phyloP scores from a whole-genome alignment of 2,113 vertebrate species.

The Erythrolamprus reginae region DNA sequence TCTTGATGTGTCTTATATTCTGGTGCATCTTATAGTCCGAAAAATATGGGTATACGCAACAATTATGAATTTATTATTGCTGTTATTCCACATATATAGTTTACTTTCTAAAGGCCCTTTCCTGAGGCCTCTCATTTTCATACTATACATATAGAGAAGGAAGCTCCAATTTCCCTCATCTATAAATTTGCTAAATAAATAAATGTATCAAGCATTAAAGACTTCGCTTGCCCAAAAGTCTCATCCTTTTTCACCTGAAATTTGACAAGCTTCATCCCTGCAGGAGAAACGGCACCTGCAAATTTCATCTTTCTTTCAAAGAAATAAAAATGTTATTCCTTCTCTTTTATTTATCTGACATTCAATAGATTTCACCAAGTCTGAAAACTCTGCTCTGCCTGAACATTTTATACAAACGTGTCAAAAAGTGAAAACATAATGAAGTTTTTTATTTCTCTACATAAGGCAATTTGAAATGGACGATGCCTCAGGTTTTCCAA shows the following conservation, averaged over 20 bases:
- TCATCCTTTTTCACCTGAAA: not conserved
- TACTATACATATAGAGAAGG: not conserved
- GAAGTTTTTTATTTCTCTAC: not conserved
- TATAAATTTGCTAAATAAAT: not conserved
- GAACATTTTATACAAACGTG: not conserved
- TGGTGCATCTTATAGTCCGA: too few species aligned
- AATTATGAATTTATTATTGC: not conserved
- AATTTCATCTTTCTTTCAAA: not conserved
- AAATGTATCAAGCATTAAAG: not conserved
- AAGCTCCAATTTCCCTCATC: not conserved
- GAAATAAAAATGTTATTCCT: not conserved
- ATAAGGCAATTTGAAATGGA: not conserved
- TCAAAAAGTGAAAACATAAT: not conserved
- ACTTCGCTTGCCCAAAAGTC: not conserved
- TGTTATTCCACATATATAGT: not conserved
- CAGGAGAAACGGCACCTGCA: not conserved
- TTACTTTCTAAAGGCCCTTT: not conserved
- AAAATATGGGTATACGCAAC: not conserved
- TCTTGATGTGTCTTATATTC: too few species aligned
- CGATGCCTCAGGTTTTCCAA: not conserved
- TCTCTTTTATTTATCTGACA: not conserved
- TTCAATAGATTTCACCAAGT: not conserved
- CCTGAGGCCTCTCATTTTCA: not conserved
- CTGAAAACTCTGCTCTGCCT: not conserved
- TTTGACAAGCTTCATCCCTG: not conserved